phyloP scores from a whole-genome alignment of 2,113 vertebrate species.

The Eleginops maclovinus region DNA sequence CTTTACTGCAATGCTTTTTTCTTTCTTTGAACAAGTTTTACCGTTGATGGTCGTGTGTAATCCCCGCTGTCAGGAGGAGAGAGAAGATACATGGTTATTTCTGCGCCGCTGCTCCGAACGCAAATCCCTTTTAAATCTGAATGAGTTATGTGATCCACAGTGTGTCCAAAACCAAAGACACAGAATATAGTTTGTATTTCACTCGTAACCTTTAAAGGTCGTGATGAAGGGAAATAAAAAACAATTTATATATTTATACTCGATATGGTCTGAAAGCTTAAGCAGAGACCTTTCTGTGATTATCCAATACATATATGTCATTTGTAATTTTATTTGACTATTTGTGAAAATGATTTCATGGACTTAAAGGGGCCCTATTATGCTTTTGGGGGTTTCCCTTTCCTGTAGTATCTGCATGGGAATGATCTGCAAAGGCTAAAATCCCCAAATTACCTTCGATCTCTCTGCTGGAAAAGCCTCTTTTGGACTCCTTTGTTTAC shows the following conservation, averaged over 20 bases:
- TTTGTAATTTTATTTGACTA: conserved; percentile 17
- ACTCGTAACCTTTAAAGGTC: background rate
- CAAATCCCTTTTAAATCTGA: conserved; percentile 18
- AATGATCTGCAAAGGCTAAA: no score
- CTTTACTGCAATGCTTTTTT: background rate
- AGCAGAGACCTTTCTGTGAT: background rate
- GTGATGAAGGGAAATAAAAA: background rate
- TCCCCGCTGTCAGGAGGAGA: conserved; percentile 35
- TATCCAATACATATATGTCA: background rate
- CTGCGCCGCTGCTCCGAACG: background rate
- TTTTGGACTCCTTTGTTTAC: no score
- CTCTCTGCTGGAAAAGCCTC: no score
- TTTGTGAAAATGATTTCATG: no score
- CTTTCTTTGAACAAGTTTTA: conserved; percentile 7
- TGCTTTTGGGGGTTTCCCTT: no score
- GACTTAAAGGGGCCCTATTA: no score
- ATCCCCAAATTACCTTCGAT: no score
- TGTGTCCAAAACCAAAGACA: conserved; percentile 12
- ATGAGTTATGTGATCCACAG: conserved; percentile 15
- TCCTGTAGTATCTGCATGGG: no score
- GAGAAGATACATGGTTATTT: conserved; percentile 31
- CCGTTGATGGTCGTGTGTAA: conserved; percentile 20
- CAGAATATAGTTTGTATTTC: background rate
- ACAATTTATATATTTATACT: background rate
- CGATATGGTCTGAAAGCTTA: background rate